Base-by-base conservation (phyloP, 2,888 invertebrate species). In the Brenthis daphne region DNA sequence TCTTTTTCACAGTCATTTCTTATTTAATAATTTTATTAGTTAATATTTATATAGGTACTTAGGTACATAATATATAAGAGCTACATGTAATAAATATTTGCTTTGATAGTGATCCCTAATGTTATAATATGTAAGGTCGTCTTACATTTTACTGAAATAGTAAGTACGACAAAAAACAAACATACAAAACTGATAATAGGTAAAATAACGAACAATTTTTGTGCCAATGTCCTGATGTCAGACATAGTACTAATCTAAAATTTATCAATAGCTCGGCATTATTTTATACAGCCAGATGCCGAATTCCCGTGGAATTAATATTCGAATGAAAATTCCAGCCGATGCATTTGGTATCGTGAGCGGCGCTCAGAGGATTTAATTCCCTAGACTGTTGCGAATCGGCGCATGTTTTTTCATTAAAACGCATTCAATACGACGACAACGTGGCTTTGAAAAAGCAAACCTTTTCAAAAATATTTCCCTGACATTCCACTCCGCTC, bases 341-440 rank as follows among this genome's bases (percentile, higher is more conserved):
- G 71, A 71, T 71, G 71, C 68, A 71, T 65, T 71, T 71, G 69
- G 58, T 71, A 71, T 63, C 63, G 83, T 83, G 81, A 84, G 73
- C 77, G 76, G 76, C 77, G 77, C 77, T 73, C 76, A 66, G 77
- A 83, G 89, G 86, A 85, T 90, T 91, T 91, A 92, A 92, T 92
- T 91, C 92, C 91, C 91, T 90, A 88, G 92, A 87, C 91, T 91
- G 89, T 90, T 85, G 86, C 89, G 90, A 92, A 89, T 91, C 90
- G 90, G 90, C 86, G 90, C 90, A 90, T 92, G 91, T 91, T 92
- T 92, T 92, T 92, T 92, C 92, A 92, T 92, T 92, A 92, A 92
- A 92, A 90, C 91, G 88, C 90, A 92, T 92, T 92, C 91, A 92
- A 92, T 92, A 89, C 90, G 85, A 88, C 90, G 86, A 87, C 88